These are phyloP conservation scores for Notechis scutatus DNA, from an alignment of 2,113 vertebrate genomes.

Conservation along the genomic window DNA sequence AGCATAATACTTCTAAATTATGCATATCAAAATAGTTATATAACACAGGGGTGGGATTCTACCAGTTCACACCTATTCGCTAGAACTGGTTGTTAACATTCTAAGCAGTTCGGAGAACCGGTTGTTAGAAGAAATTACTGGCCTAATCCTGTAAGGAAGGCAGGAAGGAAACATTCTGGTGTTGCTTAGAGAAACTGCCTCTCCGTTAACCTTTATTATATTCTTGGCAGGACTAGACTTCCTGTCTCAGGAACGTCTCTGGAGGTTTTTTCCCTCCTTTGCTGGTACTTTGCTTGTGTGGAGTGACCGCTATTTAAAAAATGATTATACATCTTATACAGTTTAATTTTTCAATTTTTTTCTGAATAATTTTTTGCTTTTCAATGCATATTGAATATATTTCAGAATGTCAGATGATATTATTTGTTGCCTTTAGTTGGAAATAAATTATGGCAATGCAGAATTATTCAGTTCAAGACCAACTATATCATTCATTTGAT, in stretches of 20 bases:
- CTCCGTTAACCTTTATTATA: too few relatives aligned
- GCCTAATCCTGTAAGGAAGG: too few relatives aligned
- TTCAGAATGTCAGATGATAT: neutral
- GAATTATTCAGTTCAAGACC: neutral
- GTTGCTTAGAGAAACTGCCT: too few relatives aligned
- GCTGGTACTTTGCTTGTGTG: too few relatives aligned
- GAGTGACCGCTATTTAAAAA: neutral
- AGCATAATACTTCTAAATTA: neutral
- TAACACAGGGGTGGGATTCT: neutral
- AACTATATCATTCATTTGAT: neutral
- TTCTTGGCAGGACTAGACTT: too few relatives aligned
- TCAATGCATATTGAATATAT: neutral
- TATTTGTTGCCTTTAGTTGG: neutral
- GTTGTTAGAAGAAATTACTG: too few relatives aligned
- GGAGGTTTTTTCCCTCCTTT: too few relatives aligned
- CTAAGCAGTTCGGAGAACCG: too few relatives aligned
- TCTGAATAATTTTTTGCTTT: neutral
- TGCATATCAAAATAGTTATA: neutral
- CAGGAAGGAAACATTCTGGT: too few relatives aligned
- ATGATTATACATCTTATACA: neutral
- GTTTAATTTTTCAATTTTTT: neutral
- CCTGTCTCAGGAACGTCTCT: too few relatives aligned
- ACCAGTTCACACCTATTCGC: too few relatives aligned
- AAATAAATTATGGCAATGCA: neutral
- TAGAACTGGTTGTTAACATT: too few relatives aligned